phyloP scores from a whole-genome alignment of 2,113 vertebrate species.

The Ailurus styani region DNA sequence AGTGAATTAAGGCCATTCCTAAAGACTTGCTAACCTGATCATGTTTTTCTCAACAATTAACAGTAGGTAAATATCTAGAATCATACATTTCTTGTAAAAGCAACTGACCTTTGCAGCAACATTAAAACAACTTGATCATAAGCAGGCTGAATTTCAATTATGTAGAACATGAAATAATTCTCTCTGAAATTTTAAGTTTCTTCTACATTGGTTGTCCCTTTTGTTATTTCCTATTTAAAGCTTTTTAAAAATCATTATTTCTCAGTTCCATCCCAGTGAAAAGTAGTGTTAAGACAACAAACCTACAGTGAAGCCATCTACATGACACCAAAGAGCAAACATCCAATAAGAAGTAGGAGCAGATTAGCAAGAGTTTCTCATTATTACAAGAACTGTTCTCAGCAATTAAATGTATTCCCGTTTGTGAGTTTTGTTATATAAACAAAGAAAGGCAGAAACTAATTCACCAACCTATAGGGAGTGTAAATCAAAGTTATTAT shows the following conservation, averaged over 20 bases:
- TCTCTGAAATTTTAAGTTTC: background rate
- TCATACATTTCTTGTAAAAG: background rate
- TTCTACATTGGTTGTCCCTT: background rate
- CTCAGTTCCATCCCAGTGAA: background rate
- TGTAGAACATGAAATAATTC: background rate
- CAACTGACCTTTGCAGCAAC: background rate
- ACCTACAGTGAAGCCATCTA: background rate
- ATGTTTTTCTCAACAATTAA: slow-evolving; percentile 24
- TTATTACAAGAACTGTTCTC: background rate
- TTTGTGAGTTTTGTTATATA: slow-evolving; percentile 13
- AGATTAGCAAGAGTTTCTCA: background rate
- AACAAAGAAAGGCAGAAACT: slow-evolving; percentile 52
- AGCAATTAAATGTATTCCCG: background rate
- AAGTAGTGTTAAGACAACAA: background rate
- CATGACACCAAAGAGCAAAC: background rate
- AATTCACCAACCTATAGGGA: background rate
- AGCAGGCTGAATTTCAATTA: background rate
- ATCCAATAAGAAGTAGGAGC: background rate
- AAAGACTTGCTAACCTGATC: background rate
- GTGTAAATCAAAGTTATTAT: background rate
- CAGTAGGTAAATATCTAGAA: background rate
- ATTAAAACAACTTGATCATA: slow-evolving; percentile 32
- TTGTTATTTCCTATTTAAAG: slow-evolving; percentile 1
- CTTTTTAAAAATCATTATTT: slow-evolving; percentile 8
- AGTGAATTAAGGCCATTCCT: slow-evolving; percentile 48